Conservation (phyloP, 2,113 vertebrate genomes). For the Phoxinus phoxinus region DNA sequence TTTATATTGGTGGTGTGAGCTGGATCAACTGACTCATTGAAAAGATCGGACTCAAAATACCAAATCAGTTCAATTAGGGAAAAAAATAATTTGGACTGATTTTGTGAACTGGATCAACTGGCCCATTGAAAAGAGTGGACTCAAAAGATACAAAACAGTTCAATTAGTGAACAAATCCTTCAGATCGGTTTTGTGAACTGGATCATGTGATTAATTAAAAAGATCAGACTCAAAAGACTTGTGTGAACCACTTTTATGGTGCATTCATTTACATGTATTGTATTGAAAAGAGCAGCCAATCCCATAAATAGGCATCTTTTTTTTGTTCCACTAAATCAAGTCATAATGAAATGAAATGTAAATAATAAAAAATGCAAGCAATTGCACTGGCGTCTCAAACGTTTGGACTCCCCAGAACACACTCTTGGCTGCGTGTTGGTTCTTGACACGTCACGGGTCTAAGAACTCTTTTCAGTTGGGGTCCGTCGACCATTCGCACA, state of each 20-base stretch:
- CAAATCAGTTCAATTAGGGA: not conserved
- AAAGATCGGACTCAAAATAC: not conserved
- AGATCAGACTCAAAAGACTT: not conserved
- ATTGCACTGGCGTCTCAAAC: not conserved
- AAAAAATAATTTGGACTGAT: not conserved
- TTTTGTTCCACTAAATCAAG: not conserved
- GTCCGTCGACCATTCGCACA: constrained; percentile 37
- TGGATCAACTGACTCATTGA: not conserved
- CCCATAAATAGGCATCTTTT: not conserved
- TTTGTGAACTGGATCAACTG: not conserved
- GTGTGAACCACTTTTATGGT: not conserved
- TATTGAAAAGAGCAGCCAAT: too few relatives aligned
- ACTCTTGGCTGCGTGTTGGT: not conserved
- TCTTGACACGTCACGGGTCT: not conserved
- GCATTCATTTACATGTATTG: not conserved
- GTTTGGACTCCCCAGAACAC: too few relatives aligned
- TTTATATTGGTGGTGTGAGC: not conserved
- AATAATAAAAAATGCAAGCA: not conserved
- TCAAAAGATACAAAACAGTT: not conserved
- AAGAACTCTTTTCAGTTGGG: not conserved
- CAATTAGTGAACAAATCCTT: not conserved
- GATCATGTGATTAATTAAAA: not conserved
- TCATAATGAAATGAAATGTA: not conserved
- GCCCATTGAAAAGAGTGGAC: not conserved
- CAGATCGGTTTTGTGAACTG: not conserved